These are phyloP conservation scores for Xiphophorus hellerii DNA, from an alignment of 2,113 vertebrate species.

Conservation along the genomic window DNA sequence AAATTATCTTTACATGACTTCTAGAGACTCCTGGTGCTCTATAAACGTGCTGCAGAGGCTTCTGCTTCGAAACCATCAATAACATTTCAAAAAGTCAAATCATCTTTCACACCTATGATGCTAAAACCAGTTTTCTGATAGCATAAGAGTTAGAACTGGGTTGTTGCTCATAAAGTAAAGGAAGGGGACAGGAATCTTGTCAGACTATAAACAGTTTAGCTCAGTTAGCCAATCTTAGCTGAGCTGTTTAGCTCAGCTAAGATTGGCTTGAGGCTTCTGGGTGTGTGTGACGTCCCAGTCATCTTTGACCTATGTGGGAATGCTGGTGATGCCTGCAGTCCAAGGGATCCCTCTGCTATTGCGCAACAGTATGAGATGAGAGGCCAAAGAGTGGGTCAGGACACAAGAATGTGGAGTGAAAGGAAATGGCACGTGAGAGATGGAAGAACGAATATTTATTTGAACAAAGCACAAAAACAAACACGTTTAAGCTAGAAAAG, in stretches of 20 bases:
- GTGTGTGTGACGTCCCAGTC: conserved; percentile 10
- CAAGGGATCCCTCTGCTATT: conserved; percentile 40
- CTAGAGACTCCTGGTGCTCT: neutral
- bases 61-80: too few species aligned
- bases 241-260: conserved; percentile 52
- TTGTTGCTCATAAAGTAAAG: too few species aligned
- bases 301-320: conserved; percentile 55
- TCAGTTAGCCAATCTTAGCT: too few species aligned
- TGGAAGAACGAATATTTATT: conserved; percentile 8
- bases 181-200: neutral
- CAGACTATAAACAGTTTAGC: neutral
- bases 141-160: too few species aligned
- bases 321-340: conserved; percentile 38
- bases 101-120: neutral
- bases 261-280: conserved; percentile 46
- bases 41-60: too few species aligned
- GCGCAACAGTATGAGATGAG: neutral
- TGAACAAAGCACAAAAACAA: conserved; percentile 20
- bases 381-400: conserved; percentile 11
- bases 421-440: neutral
- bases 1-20: neutral
- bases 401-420: neutral
- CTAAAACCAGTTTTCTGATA: neutral
- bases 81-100: neutral
- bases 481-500: conserved; percentile 2